Base-by-base conservation (phyloP, 1,140 invertebrate species). In the Maniola jurtina region DNA sequence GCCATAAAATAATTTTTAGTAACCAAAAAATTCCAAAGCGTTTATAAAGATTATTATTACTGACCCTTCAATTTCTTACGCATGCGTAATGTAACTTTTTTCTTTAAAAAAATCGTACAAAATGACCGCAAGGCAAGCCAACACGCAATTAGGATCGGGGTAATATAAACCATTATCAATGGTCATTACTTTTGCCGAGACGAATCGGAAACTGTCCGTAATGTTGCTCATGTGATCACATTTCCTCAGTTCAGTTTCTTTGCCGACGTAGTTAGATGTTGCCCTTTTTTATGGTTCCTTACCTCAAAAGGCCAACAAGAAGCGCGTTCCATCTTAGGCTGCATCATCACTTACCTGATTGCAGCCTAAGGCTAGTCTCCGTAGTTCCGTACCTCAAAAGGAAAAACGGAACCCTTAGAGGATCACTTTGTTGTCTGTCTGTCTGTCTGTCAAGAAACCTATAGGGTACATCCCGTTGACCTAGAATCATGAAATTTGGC, bases 121-220 rank as follows among this genome's bases (percentile, higher is more conserved):
- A 45, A 45, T 45, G 42, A 56, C 38, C 52, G 50, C 15, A 11
- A 61, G 40, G 38, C 60, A 15, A 62, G 61, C 54, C 48, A 14
- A 34, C 16, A 57, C 50, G 50, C 65, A 62, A 67, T 67, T 67
- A 67, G 65, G 65, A 56, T 62, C 58, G 65, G 65, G 16, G 16
- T 67, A 40, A 57, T 57, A 57, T 67, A 48, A 63, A 62, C 45
- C 52, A 62, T 67, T 67, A 36, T 67, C 65, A 57, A 65, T 65
- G 68, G 68, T 64, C 61, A 58, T 68, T 70, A 63, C 57, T 67
- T 68, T 61, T 64, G 68, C 68, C 77, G 70, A 70, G 72, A 74
- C 79, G 70, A 83, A 81, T 81, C 65, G 70, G 47, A 74, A 79
- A 76, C 72, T 80, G 70, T 72, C 58, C 47, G 62, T 79, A 76